Percentiles rank a stretch among this genome's conserved stretches.
phyloP scores from a whole-genome alignment of 1,140 invertebrate species.

The Scaptomyza hsui region DNA sequence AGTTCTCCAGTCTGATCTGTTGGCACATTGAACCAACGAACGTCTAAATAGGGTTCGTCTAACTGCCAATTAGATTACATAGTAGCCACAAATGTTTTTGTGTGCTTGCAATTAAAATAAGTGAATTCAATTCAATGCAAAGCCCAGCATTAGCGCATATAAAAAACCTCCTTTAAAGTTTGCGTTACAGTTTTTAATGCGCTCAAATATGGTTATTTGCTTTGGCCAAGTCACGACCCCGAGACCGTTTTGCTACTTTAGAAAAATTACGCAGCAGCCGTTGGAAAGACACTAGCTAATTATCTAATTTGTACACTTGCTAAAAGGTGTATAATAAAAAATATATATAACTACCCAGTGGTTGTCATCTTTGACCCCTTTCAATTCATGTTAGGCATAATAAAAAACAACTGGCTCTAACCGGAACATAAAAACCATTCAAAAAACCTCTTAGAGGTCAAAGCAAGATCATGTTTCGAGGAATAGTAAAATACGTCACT shows the following conservation, averaged over 20 bases:
- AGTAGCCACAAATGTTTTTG: neutral
- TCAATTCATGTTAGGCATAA: neutral
- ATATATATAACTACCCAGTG: neutral
- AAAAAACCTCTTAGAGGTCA: too few species aligned
- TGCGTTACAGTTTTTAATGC: neutral
- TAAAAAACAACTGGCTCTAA: neutral
- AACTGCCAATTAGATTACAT: neutral
- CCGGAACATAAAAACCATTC: too few species aligned
- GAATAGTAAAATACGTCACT: too few species aligned
- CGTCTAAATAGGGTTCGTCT: neutral
- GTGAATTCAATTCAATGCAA: neutral
- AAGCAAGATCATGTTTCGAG: too few species aligned
- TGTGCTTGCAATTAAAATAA: slow-evolving; percentile 1
- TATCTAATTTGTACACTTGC: neutral
- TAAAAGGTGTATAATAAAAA: neutral
- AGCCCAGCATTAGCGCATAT: neutral
- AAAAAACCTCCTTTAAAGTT: neutral
- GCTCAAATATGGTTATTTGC: neutral
- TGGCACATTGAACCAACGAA: neutral
- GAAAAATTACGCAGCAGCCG: too few species aligned
- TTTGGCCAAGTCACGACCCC: neutral
- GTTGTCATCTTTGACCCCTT: neutral
- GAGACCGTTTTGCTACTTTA: neutral
- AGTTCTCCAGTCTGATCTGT: neutral
- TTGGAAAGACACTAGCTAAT: neutral